A percentile compares a stretch with the other conserved stretches of the same genome.
Evolutionary conservation across 2,113 vertebrate species (phyloP).

Genomic region (Saguinus midas): DNA sequence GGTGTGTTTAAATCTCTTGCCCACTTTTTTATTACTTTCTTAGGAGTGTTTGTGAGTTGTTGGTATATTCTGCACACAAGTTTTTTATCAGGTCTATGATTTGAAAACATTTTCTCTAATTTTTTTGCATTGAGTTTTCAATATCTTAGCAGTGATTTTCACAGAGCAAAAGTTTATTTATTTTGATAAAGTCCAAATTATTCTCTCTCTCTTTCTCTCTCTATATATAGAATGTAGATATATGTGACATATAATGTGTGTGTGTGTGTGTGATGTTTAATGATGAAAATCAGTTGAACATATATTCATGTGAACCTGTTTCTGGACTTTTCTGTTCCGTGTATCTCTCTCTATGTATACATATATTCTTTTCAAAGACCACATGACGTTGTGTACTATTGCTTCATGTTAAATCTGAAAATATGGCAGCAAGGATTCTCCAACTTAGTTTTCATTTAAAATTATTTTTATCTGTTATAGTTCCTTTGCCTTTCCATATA

Average conservation of each 20-base stretch:
- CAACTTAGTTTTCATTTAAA: neutral
- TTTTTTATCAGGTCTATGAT: neutral
- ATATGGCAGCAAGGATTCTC: neutral
- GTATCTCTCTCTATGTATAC: neutral
- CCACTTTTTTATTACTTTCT: neutral
- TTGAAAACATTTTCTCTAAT: neutral
- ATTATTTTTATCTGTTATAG: neutral
- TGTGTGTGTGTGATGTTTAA: neutral
- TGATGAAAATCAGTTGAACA: neutral
- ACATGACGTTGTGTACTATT: neutral
- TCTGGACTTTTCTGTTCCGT: neutral
- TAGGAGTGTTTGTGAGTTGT: neutral
- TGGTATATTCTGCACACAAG: neutral
- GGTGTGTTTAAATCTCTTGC: neutral
- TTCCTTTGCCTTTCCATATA: neutral
- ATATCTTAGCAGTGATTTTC: neutral
- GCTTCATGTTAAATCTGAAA: neutral
- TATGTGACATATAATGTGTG: neutral
- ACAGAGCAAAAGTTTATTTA: neutral
- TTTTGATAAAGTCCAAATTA: neutral
- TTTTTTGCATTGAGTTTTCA: neutral
- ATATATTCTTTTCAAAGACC: neutral
- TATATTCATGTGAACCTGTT: neutral
- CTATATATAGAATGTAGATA: neutral
- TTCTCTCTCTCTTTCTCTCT: neutral